Conservation (phyloP, 2,797 vertebrate genomes). For the Amazona ochrocephala region DNA sequence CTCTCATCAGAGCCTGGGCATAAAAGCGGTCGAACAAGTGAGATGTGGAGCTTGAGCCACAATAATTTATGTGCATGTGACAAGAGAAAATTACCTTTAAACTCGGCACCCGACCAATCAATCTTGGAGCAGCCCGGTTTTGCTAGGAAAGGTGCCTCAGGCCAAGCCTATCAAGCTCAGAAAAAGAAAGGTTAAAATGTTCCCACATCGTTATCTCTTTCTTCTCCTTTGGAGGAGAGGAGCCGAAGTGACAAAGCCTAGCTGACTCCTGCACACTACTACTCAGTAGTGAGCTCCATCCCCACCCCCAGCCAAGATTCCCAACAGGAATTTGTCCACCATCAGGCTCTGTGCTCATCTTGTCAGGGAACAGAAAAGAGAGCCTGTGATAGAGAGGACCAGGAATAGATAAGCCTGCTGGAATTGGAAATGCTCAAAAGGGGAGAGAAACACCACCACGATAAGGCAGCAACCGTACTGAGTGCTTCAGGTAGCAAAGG, state of each 20-base stretch:
- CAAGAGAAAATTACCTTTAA: constrained; percentile 70
- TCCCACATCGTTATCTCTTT: constrained; percentile 65
- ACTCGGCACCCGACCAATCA: constrained; percentile 61
- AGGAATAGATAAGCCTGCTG: not conserved
- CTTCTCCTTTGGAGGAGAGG: constrained; percentile 15
- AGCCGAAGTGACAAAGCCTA: constrained; percentile 21
- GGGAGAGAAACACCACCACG: not conserved
- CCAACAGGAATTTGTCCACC: not conserved
- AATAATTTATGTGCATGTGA: constrained; percentile 71
- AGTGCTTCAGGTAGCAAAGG: not conserved
- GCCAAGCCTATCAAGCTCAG: constrained; percentile 63
- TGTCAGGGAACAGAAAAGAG: not conserved
- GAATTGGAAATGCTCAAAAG: not conserved
- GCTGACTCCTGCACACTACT: not conserved
- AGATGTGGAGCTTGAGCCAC: constrained; percentile 45
- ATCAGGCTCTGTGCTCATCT: not conserved
- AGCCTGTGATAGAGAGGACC: not conserved
- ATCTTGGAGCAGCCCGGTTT: constrained; percentile 69
- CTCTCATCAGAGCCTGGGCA: not conserved
- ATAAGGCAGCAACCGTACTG: not conserved
- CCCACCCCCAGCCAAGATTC: not conserved
- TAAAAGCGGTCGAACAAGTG: constrained; percentile 27
- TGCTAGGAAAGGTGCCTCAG: constrained; percentile 59
- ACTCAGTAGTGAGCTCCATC: not conserved
- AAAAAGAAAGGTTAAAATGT: constrained; percentile 73